Evolutionary conservation across 2,113 vertebrate genomes (phyloP).

Genomic region (Halichoeres trimaculatus): DNA sequence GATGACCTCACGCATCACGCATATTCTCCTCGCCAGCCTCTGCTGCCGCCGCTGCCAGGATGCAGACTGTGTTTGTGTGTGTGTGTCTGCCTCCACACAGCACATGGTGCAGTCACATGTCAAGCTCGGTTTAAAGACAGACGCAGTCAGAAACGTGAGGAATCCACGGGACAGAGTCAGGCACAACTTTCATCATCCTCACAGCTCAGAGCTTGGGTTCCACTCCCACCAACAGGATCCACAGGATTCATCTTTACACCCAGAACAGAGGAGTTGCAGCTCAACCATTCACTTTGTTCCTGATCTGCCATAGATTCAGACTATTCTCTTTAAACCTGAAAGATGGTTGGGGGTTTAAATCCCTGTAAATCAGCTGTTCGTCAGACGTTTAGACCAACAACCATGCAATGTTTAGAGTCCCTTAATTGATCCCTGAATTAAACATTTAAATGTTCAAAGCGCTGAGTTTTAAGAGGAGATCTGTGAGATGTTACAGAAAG

Average conservation of each 20-base stretch:
- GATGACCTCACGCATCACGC: conserved; percentile 49
- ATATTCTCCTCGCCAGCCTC: conserved; percentile 44
- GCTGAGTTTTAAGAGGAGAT: too few species aligned
- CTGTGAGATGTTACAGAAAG: too few species aligned
- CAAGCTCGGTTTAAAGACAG: not conserved
- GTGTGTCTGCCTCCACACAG: conserved; percentile 48
- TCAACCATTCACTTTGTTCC: too few species aligned
- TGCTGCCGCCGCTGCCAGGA: conserved; percentile 29
- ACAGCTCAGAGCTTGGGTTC: not conserved
- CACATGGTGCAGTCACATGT: conserved; percentile 38
- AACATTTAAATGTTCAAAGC: too few species aligned
- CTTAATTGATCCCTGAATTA: too few species aligned
- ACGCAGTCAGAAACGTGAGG: not conserved
- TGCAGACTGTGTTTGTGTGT: conserved; percentile 21
- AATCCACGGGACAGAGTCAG: not conserved
- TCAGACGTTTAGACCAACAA: too few species aligned
- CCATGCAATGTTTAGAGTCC: too few species aligned
- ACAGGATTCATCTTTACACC: not conserved
- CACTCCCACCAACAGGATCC: too few species aligned
- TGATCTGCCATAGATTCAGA: too few species aligned
- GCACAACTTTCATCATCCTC: not conserved
- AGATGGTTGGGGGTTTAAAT: too few species aligned
- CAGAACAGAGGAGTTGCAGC: not conserved
- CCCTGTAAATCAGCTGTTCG: too few species aligned
- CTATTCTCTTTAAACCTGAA: too few species aligned